A percentile compares a stretch with the other conserved stretches of the same genome.
phyloP scores from a whole-genome alignment of 2,113 vertebrate genomes.

The Prolemur simus region DNA sequence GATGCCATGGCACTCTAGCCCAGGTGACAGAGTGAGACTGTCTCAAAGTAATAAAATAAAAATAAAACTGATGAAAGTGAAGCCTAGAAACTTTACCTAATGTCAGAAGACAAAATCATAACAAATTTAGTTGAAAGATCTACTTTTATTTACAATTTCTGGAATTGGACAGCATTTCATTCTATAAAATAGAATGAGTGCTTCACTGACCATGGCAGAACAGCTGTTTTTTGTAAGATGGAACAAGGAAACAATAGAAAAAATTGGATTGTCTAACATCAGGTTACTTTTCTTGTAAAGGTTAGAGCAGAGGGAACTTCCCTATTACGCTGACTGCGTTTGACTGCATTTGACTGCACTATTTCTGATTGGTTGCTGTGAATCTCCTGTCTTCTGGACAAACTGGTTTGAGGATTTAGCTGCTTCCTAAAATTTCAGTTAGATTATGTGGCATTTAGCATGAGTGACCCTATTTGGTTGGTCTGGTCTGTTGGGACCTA shows the following conservation, averaged over 20 bases:
- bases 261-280: neutral
- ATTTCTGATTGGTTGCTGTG: neutral
- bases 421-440: neutral
- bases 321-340: neutral
- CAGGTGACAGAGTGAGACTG: no score
- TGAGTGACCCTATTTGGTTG: neutral
- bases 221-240: neutral
- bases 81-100: neutral
- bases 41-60: no score
- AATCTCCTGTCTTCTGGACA: neutral
- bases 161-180: neutral
- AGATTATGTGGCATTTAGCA: neutral
- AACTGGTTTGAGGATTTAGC: neutral
- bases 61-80: neutral
- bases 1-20: no score
- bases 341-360: rapidly evolving
- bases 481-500: neutral
- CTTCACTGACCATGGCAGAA: neutral
- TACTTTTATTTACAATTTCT: neutral
- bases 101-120: neutral
- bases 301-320: neutral
- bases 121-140: neutral
- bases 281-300: neutral
- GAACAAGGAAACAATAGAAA: neutral
- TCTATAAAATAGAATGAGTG: neutral